A percentile compares a stretch with the other conserved stretches of the same genome.
Conservation (phyloP, 2,113 vertebrate genomes). For the Zeus faber region DNA sequence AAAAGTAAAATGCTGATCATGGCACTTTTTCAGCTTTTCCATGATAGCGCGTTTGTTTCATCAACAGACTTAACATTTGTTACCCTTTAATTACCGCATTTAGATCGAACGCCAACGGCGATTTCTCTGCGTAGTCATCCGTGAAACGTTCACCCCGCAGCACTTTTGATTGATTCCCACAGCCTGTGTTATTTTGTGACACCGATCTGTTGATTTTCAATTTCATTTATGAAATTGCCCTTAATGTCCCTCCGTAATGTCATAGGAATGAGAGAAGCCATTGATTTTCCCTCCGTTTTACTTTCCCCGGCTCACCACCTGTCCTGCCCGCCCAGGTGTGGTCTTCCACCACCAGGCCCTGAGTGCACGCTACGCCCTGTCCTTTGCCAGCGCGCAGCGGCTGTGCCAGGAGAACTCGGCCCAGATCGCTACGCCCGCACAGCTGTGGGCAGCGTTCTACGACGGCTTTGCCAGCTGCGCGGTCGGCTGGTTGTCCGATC, state of each 20-base stretch:
- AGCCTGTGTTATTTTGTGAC: no score
- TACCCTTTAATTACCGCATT: slow-evolving; percentile 47
- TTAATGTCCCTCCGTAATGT: no score
- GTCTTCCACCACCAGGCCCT: slow-evolving; percentile 88
- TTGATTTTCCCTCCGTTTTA: neutral
- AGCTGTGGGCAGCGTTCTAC: slow-evolving; percentile 87
- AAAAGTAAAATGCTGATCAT: no score
- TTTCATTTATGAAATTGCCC: neutral
- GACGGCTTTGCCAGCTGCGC: slow-evolving; percentile 89
- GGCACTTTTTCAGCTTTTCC: slow-evolving; percentile 7
- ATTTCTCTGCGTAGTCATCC: slow-evolving; percentile 19
- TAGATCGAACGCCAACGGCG: slow-evolving; percentile 30
- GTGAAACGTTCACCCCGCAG: no score
- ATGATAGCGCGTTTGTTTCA: slow-evolving; percentile 24
- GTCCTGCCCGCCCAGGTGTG: slow-evolving; percentile 70
- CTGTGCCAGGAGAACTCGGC: slow-evolving; percentile 85
- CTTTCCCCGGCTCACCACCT: slow-evolving; percentile 5
- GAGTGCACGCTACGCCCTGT: slow-evolving; percentile 78
- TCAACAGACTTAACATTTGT: slow-evolving; percentile 38
- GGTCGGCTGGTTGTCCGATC: slow-evolving; percentile 90
- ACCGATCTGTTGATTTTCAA: slow-evolving; percentile 20
- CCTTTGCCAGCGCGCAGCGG: slow-evolving; percentile 77
- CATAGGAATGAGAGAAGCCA: slow-evolving; percentile 14
- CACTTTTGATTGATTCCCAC: no score
- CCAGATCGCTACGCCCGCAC: slow-evolving; percentile 78